Evolutionary conservation across 2,888 invertebrate species (phyloP).

Genomic region (Ectemnius lituratus): DNA sequence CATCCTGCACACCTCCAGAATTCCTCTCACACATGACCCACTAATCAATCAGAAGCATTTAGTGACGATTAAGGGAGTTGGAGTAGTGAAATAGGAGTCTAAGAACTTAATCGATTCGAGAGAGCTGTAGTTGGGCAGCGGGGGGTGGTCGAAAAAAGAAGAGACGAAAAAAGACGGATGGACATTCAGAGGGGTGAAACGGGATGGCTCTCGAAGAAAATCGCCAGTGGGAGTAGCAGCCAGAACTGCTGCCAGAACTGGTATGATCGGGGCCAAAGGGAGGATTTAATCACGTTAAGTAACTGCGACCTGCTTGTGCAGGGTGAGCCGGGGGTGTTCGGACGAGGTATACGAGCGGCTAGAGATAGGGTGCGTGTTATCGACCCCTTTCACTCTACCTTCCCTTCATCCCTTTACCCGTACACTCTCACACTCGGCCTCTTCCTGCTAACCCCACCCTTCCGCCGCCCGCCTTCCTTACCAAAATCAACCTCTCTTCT

Average conservation of each 20-base stretch:
- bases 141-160: conserved; percentile 31
- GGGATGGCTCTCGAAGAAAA: neutral
- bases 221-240: conserved; percentile 46
- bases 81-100: neutral
- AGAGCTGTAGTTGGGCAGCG: neutral
- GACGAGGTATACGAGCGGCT: conserved; percentile 14
- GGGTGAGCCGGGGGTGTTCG: conserved; percentile 50
- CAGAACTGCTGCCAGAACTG: neutral
- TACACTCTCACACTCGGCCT: conserved; percentile 42
- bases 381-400: conserved; percentile 56
- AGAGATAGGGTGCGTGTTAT: conserved; percentile 52
- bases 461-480: neutral
- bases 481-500: too few relatives aligned
- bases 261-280: conserved; percentile 47
- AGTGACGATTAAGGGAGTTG: conserved; percentile 3
- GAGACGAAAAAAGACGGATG: conserved; percentile 34
- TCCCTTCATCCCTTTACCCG: neutral
- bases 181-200: conserved; percentile 16
- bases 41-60: neutral
- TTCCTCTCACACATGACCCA: too few relatives aligned
- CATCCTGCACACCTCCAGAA: too few relatives aligned
- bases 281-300: conserved; percentile 70
- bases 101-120: conserved; percentile 21
- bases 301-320: conserved; percentile 59
- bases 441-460: conserved; percentile 34